phyloP scores from a whole-genome alignment of 2,888 invertebrate species.

The Pycnomerus fuliginosus region DNA sequence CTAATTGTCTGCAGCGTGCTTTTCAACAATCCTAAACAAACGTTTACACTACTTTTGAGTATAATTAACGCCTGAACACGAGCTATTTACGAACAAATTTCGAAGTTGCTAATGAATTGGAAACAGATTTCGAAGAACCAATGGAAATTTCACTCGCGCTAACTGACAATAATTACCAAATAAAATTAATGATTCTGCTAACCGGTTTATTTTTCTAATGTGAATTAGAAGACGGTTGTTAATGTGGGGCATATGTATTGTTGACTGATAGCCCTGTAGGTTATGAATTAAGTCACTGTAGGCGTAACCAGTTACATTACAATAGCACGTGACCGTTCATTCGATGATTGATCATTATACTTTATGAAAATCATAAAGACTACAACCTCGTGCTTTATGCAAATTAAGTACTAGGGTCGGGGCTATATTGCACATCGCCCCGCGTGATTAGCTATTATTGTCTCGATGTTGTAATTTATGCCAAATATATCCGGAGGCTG shows the following conservation, averaged over 20 bases:
- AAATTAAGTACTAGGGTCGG: no score
- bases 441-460: no score
- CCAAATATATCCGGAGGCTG: no score
- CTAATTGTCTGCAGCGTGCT: constrained; percentile 16
- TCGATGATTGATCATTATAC: constrained; percentile 47
- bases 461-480: no score
- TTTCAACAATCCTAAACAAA: constrained; percentile 22
- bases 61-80: constrained; percentile 14
- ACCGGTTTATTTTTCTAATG: neutral
- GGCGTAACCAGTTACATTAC: constrained; percentile 41
- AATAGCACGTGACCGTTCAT: constrained; percentile 43
- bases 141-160: constrained; percentile 7
- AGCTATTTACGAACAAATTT: constrained; percentile 19
- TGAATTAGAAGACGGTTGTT: neutral
- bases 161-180: neutral
- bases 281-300: constrained; percentile 41
- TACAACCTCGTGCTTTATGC: no score
- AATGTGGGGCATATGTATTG: no score
- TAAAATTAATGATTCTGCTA: neutral
- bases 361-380: constrained; percentile 46
- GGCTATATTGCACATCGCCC: no score
- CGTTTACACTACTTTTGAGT: constrained; percentile 21
- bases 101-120: constrained; percentile 20
- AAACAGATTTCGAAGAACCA: constrained; percentile 18
- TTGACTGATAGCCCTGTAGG: no score